Percentiles rank a stretch among this genome's conserved stretches.
Evolutionary conservation across 2,888 invertebrate species (phyloP).

Genomic region (Masnerella sp.): DNA sequence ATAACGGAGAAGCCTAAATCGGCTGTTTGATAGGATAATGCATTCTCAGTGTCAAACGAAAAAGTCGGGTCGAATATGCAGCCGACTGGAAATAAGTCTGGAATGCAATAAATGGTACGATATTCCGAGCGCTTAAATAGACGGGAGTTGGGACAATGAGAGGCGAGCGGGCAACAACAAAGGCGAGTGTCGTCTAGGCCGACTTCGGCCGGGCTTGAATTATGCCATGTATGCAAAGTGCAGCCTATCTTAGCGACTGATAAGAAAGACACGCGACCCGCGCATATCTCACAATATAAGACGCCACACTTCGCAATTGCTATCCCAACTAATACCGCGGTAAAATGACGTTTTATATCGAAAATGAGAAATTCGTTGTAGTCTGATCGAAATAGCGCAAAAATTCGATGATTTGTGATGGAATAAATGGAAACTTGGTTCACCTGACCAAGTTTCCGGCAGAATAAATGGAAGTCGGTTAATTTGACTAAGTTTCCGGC

Average conservation of each 20-base stretch:
- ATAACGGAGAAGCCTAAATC: constrained; percentile 7
- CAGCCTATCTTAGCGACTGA: constrained; percentile 74
- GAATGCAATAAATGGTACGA: constrained; percentile 50
- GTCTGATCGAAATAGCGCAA: too few relatives aligned
- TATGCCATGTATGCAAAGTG: constrained; percentile 76
- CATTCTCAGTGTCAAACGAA: constrained; percentile 33
- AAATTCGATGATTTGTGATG: too few relatives aligned
- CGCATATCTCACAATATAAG: constrained; percentile 73
- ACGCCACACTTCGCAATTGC: constrained; percentile 71
- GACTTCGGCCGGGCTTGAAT: constrained; percentile 72
- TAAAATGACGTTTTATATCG: too few relatives aligned
- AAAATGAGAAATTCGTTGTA: too few relatives aligned
- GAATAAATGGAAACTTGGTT: too few relatives aligned
- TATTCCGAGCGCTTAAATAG: constrained; percentile 36
- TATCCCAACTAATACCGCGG: too few relatives aligned
- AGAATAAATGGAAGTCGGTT: too few relatives aligned
- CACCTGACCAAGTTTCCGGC: too few relatives aligned
- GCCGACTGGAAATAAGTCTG: constrained; percentile 36
- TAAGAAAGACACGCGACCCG: constrained; percentile 76
- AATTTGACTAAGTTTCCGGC: too few relatives aligned
- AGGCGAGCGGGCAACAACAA: constrained; percentile 33
- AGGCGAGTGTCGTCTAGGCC: constrained; percentile 61
- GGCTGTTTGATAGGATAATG: constrained; percentile 14
- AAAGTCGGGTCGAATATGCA: constrained; percentile 25
- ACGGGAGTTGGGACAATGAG: constrained; percentile 38